A percentile compares a stretch with the other conserved stretches of the same genome.
Conservation (phyloP, 2,888 invertebrate species). For the Amphiduros pacificus region DNA sequence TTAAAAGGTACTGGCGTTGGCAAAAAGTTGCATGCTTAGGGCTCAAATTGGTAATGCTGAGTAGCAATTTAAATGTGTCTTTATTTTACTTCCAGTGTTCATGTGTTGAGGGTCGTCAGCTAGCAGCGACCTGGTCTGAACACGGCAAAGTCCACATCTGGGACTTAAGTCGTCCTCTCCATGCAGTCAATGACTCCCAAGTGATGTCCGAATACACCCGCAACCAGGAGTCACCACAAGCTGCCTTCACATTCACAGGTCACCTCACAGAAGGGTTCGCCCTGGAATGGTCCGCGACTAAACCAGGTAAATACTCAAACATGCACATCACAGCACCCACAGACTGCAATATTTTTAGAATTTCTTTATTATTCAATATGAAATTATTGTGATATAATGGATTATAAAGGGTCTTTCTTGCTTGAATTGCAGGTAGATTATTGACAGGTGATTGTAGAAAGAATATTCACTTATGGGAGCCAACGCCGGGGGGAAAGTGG, state of each 20-base stretch:
- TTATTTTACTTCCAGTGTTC: conserved; percentile 48
- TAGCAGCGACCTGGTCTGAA: conserved; percentile 96
- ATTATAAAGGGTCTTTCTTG: not conserved
- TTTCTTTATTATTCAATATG: not conserved
- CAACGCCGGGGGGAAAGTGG: conserved; percentile 80
- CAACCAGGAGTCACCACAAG: conserved; percentile 65
- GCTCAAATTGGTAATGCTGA: too few relatives aligned
- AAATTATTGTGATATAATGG: not conserved
- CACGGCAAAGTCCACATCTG: conserved; percentile 88
- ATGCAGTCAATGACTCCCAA: conserved; percentile 65
- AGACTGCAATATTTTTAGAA: not conserved
- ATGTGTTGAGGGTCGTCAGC: conserved; percentile 67
- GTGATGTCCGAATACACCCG: conserved; percentile 50
- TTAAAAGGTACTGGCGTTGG: too few relatives aligned
- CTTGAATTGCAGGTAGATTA: conserved; percentile 67
- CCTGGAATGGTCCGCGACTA: conserved; percentile 85
- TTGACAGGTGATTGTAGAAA: conserved; percentile 92
- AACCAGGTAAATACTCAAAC: conserved; percentile 65
- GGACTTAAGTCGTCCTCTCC: conserved; percentile 81
- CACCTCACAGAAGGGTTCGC: conserved; percentile 94
- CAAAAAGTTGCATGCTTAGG: too few relatives aligned
- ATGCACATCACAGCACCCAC: not conserved
- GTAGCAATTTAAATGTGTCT: too few relatives aligned
- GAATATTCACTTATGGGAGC: conserved; percentile 92
- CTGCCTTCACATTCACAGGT: conserved; percentile 85